Percentiles rank a stretch among this genome's conserved stretches.
These are phyloP conservation scores for Amblyopsis rosae DNA, from an alignment of 2,113 vertebrate genomes.

Conservation along the genomic window DNA sequence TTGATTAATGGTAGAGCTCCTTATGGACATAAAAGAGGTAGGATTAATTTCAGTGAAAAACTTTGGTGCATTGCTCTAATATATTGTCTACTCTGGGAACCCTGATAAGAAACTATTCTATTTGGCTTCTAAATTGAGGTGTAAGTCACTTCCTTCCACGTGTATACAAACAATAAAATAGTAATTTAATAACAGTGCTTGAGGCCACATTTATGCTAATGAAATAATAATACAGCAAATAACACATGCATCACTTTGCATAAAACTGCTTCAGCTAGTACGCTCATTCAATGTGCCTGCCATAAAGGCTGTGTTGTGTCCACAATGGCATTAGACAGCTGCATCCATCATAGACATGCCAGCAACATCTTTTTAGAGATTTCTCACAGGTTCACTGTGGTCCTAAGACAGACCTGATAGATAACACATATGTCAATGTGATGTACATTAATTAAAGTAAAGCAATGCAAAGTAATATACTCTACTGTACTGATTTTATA, in stretches of 20 bases:
- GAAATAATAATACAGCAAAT: constrained; percentile 44
- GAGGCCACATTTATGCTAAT: constrained; percentile 53
- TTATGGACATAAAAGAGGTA: constrained; percentile 58
- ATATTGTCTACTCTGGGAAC: constrained; percentile 45
- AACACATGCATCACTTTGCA: constrained; percentile 43
- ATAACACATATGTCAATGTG: too few relatives aligned
- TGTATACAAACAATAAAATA: constrained; percentile 60
- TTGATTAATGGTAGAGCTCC: constrained; percentile 69
- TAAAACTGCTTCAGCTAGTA: constrained; percentile 46
- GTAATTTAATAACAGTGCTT: constrained; percentile 53
- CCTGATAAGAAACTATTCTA: constrained; percentile 67
- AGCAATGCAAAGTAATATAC: too few relatives aligned
- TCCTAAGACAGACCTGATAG: neutral
- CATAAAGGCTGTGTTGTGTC: constrained; percentile 47
- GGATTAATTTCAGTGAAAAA: constrained; percentile 62
- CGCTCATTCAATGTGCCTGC: constrained; percentile 60
- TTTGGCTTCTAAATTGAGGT: constrained; percentile 44
- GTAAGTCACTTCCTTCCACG: constrained; percentile 64
- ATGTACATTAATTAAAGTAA: too few relatives aligned
- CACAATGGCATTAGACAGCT: constrained; percentile 53
- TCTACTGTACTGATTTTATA: too few relatives aligned
- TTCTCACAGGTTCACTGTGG: constrained; percentile 7
- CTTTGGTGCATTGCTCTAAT: constrained; percentile 31
- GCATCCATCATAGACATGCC: constrained; percentile 59
- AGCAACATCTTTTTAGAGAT: constrained; percentile 28